Evolutionary conservation across 2,113 vertebrate genomes (phyloP), one percentile per base, ranked within the genome.

Genomic region (Scomber colias): DNA sequence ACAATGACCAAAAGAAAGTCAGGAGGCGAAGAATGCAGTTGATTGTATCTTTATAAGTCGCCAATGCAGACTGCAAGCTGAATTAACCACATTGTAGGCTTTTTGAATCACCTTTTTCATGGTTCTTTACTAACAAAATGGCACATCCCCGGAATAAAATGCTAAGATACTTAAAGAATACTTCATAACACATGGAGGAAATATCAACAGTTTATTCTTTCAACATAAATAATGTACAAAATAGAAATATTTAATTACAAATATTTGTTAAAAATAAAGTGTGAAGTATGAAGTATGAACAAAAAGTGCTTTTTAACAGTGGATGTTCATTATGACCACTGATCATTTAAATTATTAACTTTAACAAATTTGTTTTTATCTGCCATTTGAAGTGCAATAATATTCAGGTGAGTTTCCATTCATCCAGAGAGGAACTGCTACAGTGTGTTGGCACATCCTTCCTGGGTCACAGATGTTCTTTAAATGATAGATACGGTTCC

Each of bases 31-130:
- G 80, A 91, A 89, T 89, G 88, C 56, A 71, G 65, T 79, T 73
- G 87, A 91, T 93, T 71, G 56, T 89, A 84, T 90, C 90, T 87
- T 71, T 70, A 64, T 67, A 81, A 72, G 77, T 27, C 54, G 12
- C 49, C 48, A 27, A 40, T 66, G 54, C 79, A 64, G 79, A 68
- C 55, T 44, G 57, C 49, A 55, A 60, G 81, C 65, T 88, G 77
- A 92, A 87, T 77, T 13, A 19, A 71, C 15, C 70, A 19, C 83
- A 85, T 83, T 90, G 87, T 91, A 0, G 3, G 45, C 19, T 21
- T 61, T 70, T 31, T 85, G 79, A 83, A 84, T 79, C 48, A 55
- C 44, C 67, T 71, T 80, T 57, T 61, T 79, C 56, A 79, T 16
- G 19, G 71, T 17, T 50, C 51, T 30, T 10, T 76, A 13, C 19